phyloP scores from a whole-genome alignment of 1,140 invertebrate species.

The Lutraria rhynchaena region DNA sequence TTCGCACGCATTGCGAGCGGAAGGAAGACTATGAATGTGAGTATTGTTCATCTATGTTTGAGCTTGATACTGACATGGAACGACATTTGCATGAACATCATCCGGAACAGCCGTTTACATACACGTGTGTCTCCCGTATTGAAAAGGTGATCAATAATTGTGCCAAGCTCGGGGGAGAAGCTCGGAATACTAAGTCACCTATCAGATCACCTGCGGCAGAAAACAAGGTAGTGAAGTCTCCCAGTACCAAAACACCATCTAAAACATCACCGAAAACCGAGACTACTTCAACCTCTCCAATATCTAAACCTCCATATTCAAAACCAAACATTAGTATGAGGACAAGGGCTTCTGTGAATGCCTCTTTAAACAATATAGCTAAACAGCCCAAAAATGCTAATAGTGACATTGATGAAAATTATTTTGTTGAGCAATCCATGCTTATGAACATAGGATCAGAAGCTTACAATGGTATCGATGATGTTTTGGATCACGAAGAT shows the following conservation, averaged over 20 bases:
- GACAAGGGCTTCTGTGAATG: conserved; percentile 52
- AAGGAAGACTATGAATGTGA: conserved; percentile 59
- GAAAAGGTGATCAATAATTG: conserved; percentile 55
- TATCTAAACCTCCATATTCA: conserved; percentile 22
- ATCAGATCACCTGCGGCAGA: background rate
- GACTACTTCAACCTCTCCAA: background rate
- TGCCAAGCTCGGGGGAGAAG: conserved; percentile 18
- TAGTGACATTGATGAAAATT: background rate
- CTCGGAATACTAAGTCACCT: background rate
- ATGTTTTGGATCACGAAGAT: background rate
- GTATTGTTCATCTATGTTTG: conserved; percentile 42
- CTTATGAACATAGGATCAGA: background rate
- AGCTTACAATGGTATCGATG: background rate
- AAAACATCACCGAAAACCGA: conserved; percentile 14
- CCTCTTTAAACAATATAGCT: conserved; percentile 51
- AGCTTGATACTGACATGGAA: conserved; percentile 39
- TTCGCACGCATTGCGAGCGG: conserved; percentile 50
- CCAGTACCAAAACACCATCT: too few species aligned
- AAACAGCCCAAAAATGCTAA: conserved; percentile 21
- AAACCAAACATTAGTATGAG: conserved; percentile 38
- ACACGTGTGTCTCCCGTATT: conserved; percentile 55
- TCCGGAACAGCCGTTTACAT: conserved; percentile 36
- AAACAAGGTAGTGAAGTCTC: too few species aligned
- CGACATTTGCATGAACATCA: conserved; percentile 48
- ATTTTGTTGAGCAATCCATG: background rate